phyloP scores from a whole-genome alignment of 64 coral and sea anemone genomes.

The Platygyra sinensis region DNA sequence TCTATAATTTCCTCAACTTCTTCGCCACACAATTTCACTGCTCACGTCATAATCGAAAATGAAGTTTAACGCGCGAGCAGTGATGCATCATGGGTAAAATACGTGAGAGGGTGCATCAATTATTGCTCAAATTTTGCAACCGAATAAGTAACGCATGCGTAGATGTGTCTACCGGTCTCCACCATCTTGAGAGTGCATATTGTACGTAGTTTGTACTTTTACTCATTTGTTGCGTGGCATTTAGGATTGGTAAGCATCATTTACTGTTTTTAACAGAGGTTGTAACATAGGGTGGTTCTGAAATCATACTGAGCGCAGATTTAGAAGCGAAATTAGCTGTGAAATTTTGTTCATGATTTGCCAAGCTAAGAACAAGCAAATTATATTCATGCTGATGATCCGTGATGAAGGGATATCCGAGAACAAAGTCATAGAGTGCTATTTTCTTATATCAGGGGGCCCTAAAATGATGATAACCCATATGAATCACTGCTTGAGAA shows the following conservation, averaged over 20 bases:
- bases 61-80: not conserved
- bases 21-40: too few species aligned
- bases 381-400: too few species aligned
- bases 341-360: too few species aligned
- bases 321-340: too few species aligned
- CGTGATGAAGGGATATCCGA: too few species aligned
- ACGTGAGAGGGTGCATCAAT: conserved; percentile 8
- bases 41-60: not conserved
- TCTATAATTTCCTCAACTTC: not conserved
- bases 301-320: too few species aligned
- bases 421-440: too few species aligned
- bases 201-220: not conserved
- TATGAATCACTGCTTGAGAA: too few species aligned
- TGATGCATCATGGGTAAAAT: conserved; percentile 43
- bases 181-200: not conserved
- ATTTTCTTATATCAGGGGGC: too few species aligned
- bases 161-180: not conserved
- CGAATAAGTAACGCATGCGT: not conserved
- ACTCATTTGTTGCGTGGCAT: not conserved
- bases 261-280: not conserved
- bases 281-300: not conserved
- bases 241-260: not conserved
- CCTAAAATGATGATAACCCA: too few species aligned
- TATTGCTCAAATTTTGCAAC: not conserved
- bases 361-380: too few species aligned